These are phyloP conservation scores for Cantharis rustica DNA, from an alignment of 2,888 invertebrate genomes.

Conservation along the genomic window DNA sequence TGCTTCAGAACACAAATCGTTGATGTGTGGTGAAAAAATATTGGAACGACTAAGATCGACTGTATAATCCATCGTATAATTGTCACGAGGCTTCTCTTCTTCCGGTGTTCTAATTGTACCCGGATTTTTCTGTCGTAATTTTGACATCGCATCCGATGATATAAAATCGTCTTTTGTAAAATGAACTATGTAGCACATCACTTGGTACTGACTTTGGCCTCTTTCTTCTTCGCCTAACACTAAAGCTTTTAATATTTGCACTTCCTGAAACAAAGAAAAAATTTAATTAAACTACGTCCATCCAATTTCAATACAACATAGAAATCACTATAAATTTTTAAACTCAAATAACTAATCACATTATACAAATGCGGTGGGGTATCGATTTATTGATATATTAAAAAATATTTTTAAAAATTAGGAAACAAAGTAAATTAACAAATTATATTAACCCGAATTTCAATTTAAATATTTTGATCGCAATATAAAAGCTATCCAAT, in stretches of 20 bases:
- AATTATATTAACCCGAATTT: no score
- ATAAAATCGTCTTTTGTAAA: constrained; percentile 93
- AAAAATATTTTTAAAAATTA: background rate
- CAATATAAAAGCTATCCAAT: background rate
- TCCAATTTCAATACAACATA: no score
- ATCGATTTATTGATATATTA: background rate
- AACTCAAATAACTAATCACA: background rate
- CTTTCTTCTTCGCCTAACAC: constrained; percentile 92
- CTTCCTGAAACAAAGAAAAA: constrained; percentile 70
- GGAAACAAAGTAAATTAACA: background rate
- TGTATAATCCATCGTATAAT: constrained; percentile 82
- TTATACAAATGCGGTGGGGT: background rate
- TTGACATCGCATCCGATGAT: constrained; percentile 95
- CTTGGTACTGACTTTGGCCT: constrained; percentile 86
- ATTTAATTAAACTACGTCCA: background rate
- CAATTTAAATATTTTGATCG: background rate
- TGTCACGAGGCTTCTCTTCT: constrained; percentile 84
- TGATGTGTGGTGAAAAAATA: constrained; percentile 75
- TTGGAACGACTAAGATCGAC: constrained; percentile 71
- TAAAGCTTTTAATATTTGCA: constrained; percentile 86
- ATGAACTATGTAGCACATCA: constrained; percentile 89
- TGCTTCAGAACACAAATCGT: constrained; percentile 78
- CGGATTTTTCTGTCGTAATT: constrained; percentile 78
- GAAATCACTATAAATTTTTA: no score
- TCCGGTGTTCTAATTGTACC: constrained; percentile 79